These are phyloP conservation scores for Platycercus adscitus DNA, from an alignment of 2,113 vertebrate species.

Conservation along the genomic window DNA sequence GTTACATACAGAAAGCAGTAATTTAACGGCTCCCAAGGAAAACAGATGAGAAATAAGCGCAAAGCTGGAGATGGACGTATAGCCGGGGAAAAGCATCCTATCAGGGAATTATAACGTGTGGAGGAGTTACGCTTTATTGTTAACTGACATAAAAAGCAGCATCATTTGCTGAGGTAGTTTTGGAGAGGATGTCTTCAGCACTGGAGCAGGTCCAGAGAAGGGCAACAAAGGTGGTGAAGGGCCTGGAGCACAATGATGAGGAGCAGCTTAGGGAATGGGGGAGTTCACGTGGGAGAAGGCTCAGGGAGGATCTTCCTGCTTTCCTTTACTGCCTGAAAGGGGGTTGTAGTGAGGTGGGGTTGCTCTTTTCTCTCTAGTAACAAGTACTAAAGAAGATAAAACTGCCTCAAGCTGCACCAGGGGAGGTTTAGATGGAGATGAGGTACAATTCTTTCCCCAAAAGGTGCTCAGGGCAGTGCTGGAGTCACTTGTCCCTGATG, in stretches of 20 bases:
- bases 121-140: not conserved
- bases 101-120: not conserved
- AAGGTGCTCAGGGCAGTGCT: not conserved
- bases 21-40: no score
- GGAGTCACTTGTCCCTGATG: not conserved
- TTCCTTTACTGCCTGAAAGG: not conserved
- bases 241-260: not conserved
- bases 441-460: not conserved
- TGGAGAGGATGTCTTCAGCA: not conserved
- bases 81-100: not conserved
- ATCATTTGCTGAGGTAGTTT: not conserved
- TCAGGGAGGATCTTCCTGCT: not conserved
- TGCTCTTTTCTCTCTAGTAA: not conserved
- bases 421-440: not conserved
- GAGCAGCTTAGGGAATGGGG: not conserved
- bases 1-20: not conserved
- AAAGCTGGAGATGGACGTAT: fast-evolving
- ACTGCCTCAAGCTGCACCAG: not conserved
- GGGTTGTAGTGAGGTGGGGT: not conserved
- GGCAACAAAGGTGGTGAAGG: not conserved
- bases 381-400: not conserved
- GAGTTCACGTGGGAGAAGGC: not conserved
- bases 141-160: not conserved
- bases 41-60: fast-evolving
- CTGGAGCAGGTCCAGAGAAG: not conserved